These are phyloP conservation scores for Globodera rostochiensis DNA, from an alignment of 1,140 invertebrate genomes.

Conservation along the genomic window DNA sequence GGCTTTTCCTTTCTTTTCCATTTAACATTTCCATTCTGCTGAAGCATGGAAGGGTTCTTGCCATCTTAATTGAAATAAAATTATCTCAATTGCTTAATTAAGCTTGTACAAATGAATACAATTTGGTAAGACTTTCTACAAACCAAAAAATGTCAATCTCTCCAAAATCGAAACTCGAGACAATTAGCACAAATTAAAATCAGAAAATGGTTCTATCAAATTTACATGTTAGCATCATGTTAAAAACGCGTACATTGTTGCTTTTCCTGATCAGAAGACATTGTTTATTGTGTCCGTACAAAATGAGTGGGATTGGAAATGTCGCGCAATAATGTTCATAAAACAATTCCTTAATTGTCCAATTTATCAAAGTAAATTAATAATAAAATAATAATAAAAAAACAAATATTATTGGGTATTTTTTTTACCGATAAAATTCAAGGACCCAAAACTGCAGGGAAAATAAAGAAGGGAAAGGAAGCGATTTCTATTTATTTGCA, in stretches of 20 bases:
- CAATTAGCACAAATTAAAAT: not conserved
- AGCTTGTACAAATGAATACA: not conserved
- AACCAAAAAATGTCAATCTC: not conserved
- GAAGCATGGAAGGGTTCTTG: not conserved
- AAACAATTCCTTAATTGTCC: no score
- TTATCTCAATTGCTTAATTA: not conserved
- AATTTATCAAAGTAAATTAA: not conserved
- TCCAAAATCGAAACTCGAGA: not conserved
- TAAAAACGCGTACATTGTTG: not conserved
- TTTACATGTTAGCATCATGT: not conserved
- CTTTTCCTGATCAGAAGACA: not conserved
- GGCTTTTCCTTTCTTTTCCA: conserved; percentile 7
- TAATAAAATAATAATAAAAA: not conserved
- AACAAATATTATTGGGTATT: not conserved
- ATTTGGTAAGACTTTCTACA: not conserved
- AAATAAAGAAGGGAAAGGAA: not conserved
- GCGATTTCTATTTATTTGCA: not conserved
- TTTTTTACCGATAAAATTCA: not conserved
- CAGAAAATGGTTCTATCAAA: not conserved
- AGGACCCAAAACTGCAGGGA: not conserved
- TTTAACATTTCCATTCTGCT: not conserved
- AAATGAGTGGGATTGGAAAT: no score
- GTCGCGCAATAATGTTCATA: no score
- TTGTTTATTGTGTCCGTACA: no score
- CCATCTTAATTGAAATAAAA: not conserved